Evolutionary conservation across 2,888 invertebrate genomes (phyloP).

Genomic region (Temnothorax ravouxi): DNA sequence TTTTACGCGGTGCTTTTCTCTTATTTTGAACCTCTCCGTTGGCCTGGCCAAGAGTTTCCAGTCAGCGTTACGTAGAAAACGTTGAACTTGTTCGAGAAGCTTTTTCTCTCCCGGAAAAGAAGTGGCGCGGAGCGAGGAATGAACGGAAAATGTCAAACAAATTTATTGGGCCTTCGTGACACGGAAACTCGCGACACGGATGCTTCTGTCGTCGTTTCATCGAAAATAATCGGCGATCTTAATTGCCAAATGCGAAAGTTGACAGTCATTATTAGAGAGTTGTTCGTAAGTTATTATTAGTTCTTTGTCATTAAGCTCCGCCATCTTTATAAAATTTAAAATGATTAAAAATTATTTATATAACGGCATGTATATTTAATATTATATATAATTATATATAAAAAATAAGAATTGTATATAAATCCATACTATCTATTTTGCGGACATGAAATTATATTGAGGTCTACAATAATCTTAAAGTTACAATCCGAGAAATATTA

Average conservation of each 20-base stretch:
- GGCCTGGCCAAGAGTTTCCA: slow-evolving; percentile 77
- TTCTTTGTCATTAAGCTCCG: not conserved
- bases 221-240: slow-evolving; percentile 3
- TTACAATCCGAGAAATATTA: not conserved
- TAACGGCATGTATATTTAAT: not conserved
- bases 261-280: not conserved
- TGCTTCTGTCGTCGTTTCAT: not conserved
- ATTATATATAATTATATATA: not conserved
- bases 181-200: slow-evolving; percentile 5
- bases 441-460: not conserved
- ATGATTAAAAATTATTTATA: not conserved
- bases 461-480: not conserved
- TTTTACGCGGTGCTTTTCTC: slow-evolving; percentile 76
- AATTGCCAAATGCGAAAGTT: not conserved
- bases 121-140: slow-evolving; percentile 42
- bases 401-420: not conserved
- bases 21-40: slow-evolving; percentile 76
- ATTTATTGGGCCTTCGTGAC: slow-evolving; percentile 50
- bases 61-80: slow-evolving; percentile 79
- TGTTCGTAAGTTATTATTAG: not conserved
- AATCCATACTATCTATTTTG: not conserved
- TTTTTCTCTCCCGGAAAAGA: slow-evolving; percentile 57
- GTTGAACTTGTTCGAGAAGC: slow-evolving; percentile 79
- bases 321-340: not conserved
- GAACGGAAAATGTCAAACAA: slow-evolving; percentile 51